Percentiles rank a stretch among this genome's conserved stretches.
Conservation (phyloP, 2,113 vertebrate species). For the Sus scrofa region DNA sequence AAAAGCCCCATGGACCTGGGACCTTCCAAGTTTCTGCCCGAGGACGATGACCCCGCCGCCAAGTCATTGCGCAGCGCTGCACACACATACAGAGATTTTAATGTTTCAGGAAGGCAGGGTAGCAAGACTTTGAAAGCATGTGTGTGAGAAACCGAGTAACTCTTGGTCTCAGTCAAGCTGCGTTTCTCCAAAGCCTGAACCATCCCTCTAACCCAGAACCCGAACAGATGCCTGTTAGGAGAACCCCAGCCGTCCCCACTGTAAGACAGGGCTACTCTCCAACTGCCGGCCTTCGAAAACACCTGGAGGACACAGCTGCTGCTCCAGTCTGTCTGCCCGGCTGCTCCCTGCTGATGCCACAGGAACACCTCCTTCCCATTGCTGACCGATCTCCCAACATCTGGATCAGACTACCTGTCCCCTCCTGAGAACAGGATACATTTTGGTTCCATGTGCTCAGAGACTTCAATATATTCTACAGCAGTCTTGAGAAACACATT, state of each 20-base stretch:
- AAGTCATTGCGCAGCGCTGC: neutral
- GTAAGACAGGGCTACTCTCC: neutral
- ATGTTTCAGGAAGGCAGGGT: neutral
- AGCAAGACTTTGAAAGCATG: neutral
- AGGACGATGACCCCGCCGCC: accelerated
- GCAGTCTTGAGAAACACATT: neutral
- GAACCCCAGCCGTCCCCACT: neutral
- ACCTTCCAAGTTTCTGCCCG: neutral
- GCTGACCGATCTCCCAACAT: neutral
- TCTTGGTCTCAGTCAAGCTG: neutral
- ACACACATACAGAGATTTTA: neutral
- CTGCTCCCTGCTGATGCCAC: neutral
- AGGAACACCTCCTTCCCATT: neutral
- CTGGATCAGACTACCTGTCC: too few relatives aligned
- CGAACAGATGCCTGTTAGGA: neutral
- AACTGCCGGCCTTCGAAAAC: neutral
- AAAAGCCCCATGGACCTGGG: neutral
- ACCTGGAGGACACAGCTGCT: accelerated
- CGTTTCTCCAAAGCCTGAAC: neutral
- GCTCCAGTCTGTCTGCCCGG: neutral
- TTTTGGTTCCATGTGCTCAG: neutral
- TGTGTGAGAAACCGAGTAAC: neutral
- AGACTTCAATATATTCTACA: neutral
- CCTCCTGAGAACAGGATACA: neutral
- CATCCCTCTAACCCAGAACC: neutral